These are phyloP conservation scores for Brenthis ino DNA, from an alignment of 2,888 invertebrate genomes.

Conservation along the genomic window DNA sequence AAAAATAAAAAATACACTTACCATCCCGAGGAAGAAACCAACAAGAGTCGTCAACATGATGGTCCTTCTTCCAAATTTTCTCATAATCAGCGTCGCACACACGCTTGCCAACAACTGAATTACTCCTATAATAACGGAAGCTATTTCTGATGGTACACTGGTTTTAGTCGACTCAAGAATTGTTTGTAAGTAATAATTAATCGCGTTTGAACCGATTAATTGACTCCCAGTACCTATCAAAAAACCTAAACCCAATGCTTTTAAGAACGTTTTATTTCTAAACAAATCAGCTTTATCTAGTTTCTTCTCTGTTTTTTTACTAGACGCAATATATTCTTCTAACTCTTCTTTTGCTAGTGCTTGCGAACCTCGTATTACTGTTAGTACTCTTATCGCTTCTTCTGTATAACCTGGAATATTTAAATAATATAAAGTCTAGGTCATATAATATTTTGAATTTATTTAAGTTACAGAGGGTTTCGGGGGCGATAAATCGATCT, in stretches of 20 bases:
- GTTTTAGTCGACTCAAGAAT: constrained; percentile 60
- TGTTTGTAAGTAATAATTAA: constrained; percentile 61
- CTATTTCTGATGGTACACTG: constrained; percentile 53
- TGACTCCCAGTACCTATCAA: constrained; percentile 48
- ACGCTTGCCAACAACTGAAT: constrained; percentile 58
- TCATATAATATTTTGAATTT: no score
- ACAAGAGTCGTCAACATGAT: constrained; percentile 45
- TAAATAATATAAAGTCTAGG: background rate
- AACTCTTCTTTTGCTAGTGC: constrained; percentile 53
- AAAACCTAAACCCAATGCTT: constrained; percentile 45
- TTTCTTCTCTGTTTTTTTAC: constrained; percentile 37
- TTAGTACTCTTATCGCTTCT: constrained; percentile 55
- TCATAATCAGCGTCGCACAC: constrained; percentile 50
- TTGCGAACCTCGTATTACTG: constrained; percentile 57
- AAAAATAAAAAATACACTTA: constrained; percentile 37
- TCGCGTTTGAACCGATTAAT: constrained; percentile 56
- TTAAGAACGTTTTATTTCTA: constrained; percentile 47
- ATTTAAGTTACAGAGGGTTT: no score
- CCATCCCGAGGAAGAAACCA: constrained; percentile 52
- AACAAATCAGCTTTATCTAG: constrained; percentile 40
- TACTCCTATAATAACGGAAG: constrained; percentile 58
- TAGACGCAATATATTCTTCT: constrained; percentile 50
- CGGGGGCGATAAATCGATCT: no score
- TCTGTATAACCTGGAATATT: constrained; percentile 50
- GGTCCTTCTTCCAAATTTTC: constrained; percentile 54